Evolutionary conservation across 2,113 vertebrate genomes (phyloP).

Genomic region (Kobus ellipsiprymnus): DNA sequence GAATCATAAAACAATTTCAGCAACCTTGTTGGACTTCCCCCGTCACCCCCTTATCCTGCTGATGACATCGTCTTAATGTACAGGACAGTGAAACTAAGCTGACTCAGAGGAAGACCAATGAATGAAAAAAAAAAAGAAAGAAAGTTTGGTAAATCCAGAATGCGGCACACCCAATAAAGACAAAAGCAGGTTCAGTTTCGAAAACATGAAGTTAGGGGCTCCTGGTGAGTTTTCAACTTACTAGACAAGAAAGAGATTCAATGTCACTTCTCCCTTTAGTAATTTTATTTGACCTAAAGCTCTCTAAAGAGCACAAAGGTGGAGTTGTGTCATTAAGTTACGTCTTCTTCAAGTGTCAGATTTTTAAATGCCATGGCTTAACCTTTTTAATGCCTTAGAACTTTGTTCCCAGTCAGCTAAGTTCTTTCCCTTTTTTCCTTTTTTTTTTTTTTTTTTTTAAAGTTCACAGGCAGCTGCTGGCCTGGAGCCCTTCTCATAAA

Average conservation of each 20-base stretch:
- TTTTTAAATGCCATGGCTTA: conserved; percentile 49
- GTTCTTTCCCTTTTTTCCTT: conserved; percentile 20
- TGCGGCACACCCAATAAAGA: not conserved
- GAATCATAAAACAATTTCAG: fast-evolving
- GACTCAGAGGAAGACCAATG: not conserved
- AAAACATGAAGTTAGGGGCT: not conserved
- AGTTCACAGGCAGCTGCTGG: conserved; percentile 77
- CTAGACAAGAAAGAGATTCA: not conserved
- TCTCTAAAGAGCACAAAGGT: conserved; percentile 45
- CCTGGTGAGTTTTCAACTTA: not conserved
- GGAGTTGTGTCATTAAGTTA: not conserved
- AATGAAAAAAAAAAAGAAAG: not conserved
- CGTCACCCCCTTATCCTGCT: fast-evolving
- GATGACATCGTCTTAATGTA: not conserved
- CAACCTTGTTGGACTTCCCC: not conserved
- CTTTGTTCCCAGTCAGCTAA: conserved; percentile 59
- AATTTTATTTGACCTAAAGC: conserved; percentile 32
- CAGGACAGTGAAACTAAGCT: not conserved
- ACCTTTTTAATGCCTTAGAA: conserved; percentile 40
- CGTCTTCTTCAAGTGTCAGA: not conserved
- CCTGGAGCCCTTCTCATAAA: conserved; percentile 75
- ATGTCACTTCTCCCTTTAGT: conserved; percentile 23
- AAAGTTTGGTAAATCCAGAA: not conserved
- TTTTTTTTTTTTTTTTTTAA: not conserved
- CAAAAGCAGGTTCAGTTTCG: not conserved